Evolutionary conservation across 2,113 vertebrate species (phyloP), one percentile per base, ranked within the genome.

Genomic region (Electrona antarctica): DNA sequence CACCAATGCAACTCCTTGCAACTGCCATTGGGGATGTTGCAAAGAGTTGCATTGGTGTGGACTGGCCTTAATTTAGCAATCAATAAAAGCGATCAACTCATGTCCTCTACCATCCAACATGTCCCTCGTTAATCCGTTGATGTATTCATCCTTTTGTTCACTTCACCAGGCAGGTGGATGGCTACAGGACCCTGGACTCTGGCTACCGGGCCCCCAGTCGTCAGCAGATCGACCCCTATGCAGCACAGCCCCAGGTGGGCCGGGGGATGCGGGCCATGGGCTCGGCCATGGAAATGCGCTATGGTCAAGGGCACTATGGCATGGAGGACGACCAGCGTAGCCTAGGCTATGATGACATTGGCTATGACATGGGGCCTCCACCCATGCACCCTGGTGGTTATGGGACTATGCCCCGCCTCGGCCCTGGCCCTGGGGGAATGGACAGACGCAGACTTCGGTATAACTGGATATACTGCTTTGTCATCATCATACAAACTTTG

Each of bases 301-400:
- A 97, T 78, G 94, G 95, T 29, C 93, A 95, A 0, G 94, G 95
- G 67, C 94, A 93, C 0, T 98, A 96, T 0, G 95, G 94, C 50
- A 73, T 97, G 48, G 97, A 98, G 79, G 97, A 98, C 0, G 97
- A 98, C 88, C 96, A 98, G 84, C 95, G 95, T 55, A 98, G 97
- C 1, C 76, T 96, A 82, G 96, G 94, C 69, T 98, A 96, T 0
- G 96, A 98, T 0, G 97, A 95, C 0, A 83, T 93, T 52, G 95
- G 98, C 67, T 98, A 98, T 0, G 92, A 95, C 72, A 92, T 98
- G 89, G 93, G 86, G 0, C 87, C 89, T 46, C 85, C 86, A 0
- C 88, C 95, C 70, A 94, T 95, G 0, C 96, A 98, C 67, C 88
- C 91, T 7, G 90, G 88, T 41, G 88, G 89, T 78, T 98, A 98